These are phyloP conservation scores for Amiota mariae DNA, from an alignment of 2,888 invertebrate species.

Conservation along the genomic window DNA sequence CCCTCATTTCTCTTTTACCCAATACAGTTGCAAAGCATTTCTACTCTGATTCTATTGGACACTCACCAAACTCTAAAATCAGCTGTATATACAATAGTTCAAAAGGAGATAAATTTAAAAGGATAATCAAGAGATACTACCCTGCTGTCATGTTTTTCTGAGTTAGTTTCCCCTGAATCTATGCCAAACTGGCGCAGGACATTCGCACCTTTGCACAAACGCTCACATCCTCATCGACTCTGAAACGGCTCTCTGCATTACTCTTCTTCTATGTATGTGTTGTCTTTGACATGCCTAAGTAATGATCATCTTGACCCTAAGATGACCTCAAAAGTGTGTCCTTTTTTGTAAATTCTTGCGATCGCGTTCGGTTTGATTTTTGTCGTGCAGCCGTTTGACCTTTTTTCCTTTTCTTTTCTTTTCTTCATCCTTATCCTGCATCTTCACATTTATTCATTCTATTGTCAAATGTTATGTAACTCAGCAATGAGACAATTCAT, in stretches of 20 bases:
- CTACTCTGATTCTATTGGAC: neutral
- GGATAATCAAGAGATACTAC: neutral
- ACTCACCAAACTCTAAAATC: neutral
- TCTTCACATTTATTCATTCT: conserved; percentile 47
- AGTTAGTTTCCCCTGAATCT: neutral
- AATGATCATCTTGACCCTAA: conserved; percentile 60
- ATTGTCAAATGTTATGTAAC: conserved; percentile 49
- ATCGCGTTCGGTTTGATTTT: conserved; percentile 41
- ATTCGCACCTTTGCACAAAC: conserved; percentile 14
- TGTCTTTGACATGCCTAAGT: conserved; percentile 41
- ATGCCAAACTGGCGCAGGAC: neutral
- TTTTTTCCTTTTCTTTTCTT: conserved; percentile 46
- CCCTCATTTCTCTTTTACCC: neutral
- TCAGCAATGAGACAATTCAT: conserved; percentile 48
- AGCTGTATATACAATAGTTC: neutral
- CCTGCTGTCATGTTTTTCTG: conserved; percentile 3
- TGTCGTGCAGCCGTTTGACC: conserved; percentile 53
- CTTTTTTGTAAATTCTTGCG: conserved; percentile 85
- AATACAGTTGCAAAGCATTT: neutral
- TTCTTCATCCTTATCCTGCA: conserved; percentile 30
- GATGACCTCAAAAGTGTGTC: conserved; percentile 59
- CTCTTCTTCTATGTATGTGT: neutral
- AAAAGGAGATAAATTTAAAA: neutral
- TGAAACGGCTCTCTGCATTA: neutral
- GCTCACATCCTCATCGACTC: neutral